phyloP scores from a whole-genome alignment of 2,888 invertebrate genomes.

The Eueremaeus valkanovi region DNA sequence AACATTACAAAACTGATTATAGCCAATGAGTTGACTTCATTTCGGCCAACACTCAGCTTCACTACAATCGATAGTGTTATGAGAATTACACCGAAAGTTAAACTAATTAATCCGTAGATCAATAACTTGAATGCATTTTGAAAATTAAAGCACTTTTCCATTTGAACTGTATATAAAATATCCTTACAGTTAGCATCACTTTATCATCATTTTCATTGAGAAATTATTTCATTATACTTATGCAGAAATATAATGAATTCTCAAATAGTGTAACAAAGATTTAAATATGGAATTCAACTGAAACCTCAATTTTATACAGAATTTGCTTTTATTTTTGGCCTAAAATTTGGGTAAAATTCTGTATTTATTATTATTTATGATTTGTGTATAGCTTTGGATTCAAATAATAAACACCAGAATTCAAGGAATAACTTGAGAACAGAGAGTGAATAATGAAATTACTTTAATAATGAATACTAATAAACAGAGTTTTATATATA shows the following conservation, averaged over 20 bases:
- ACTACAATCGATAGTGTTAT: neutral
- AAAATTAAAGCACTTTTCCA: constrained; percentile 5
- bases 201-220: neutral
- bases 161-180: neutral
- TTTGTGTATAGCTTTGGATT: neutral
- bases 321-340: neutral
- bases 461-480: neutral
- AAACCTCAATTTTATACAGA: too few relatives aligned
- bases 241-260: too few relatives aligned
- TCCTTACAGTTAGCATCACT: neutral
- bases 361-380: neutral
- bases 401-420: constrained; percentile 1
- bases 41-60: neutral
- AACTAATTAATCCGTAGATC: neutral
- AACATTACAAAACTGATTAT: constrained; percentile 7
- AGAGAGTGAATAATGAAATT: neutral
- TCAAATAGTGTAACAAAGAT: too few relatives aligned
- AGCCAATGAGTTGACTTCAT: constrained; percentile 7
- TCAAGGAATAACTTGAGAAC: neutral
- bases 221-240: neutral
- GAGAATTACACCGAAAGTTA: neutral
- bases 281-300: neutral
- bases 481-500: neutral
- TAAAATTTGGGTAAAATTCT: too few relatives aligned
- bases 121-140: neutral